Base-by-base conservation (phyloP, 1,140 invertebrate genomes). In the Lordiphosa stackelbergi region DNA sequence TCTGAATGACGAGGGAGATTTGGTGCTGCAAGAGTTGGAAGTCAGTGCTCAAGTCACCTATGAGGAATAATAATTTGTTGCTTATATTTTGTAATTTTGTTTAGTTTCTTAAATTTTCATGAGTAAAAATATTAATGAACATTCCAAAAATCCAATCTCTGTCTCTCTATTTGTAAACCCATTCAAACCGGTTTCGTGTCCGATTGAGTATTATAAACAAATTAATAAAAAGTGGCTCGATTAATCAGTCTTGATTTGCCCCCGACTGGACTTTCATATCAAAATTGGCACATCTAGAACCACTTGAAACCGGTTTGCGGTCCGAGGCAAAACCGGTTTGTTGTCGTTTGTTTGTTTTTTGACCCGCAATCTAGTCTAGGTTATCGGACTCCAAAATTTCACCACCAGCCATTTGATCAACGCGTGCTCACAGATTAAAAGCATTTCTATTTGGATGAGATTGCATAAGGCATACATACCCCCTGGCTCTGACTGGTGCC, bases 251-350 rank as follows among this genome's bases (percentile, higher is more conserved):
- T 52, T 66, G 41, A 40, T 31, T 58, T 66, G 63, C 36, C 63
- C 64, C 53, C 52, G 41, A 38, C 35, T 28, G 36, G 48, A 11
- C 35, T 38, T 51, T 37, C 28, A 40, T 51, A 81, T 83, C 69
- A 66, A 73, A 83, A 83, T 73, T 83, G 69, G 77, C 69, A 83
- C 73, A 84, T 61, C 42, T 48, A 31, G 42, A 52, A 54, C 61
- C 53, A 60, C 54, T 60, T 66, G 9, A 66, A 83, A 73, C 77
- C 61, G 73, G 78, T 77, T 83, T 43, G 16, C 1, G 0, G 16
- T 1, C 52, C 41, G 19, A 36, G 6, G 9, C 4, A 57, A 8
- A 85, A 85, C 81, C 64, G 74, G 74, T 69, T 83, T 52, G 38
- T 5, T 13, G 41, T 36, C 42, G 42, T 31, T 5, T 11, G 45